Evolutionary conservation across 2,888 invertebrate species (phyloP), one percentile per base, ranked within the genome.

Genomic region (Linhomoeus sp.): DNA sequence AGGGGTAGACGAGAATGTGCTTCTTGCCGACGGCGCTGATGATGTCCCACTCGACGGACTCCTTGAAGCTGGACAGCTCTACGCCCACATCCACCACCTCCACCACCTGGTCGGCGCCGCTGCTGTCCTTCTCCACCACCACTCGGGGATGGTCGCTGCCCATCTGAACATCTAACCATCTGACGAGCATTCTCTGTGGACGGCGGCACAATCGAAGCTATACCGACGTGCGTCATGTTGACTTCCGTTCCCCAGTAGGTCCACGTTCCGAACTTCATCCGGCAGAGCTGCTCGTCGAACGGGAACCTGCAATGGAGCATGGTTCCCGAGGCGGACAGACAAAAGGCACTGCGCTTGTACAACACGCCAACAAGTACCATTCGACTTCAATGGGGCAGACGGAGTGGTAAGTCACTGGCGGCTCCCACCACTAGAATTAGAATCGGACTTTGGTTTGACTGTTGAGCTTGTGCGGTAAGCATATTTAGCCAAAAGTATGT

Each of bases 1-100:
- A n/a, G n/a, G n/a, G n/a, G n/a, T 62, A 62, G 49, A 55, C 52
- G 41, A 55, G 57, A 45, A 85, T 85, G 82, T 76, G 83, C 79
- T 87, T 48, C 9, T 50, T 53, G 2, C 58, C 59, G 25, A 53
- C 53, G n/a, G 58, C 57, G 1, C 56, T 56, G 3, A 62, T 51
- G 25, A 62, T 47, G 47, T 62, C 62, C 56, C 60, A 62, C 46
- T 62, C 62, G 1, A 63, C 62, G 1, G 59, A 58, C 41, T 62
- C 58, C 51, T 55, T 44, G 23, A 47, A 50, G 14, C 54, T 57
- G 37, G 48, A 48, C 9, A 61, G 50, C 49, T 63, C 62, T 17
- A 60, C 52, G n/a, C 61, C 61, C 38, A 49, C 26, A 43, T 52
- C 48, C 12, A 56, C 54, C 20, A 37, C 46, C 55, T 54, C 49